Conservation (phyloP, 1,140 invertebrate genomes). For the Branchinecta lynchi region DNA sequence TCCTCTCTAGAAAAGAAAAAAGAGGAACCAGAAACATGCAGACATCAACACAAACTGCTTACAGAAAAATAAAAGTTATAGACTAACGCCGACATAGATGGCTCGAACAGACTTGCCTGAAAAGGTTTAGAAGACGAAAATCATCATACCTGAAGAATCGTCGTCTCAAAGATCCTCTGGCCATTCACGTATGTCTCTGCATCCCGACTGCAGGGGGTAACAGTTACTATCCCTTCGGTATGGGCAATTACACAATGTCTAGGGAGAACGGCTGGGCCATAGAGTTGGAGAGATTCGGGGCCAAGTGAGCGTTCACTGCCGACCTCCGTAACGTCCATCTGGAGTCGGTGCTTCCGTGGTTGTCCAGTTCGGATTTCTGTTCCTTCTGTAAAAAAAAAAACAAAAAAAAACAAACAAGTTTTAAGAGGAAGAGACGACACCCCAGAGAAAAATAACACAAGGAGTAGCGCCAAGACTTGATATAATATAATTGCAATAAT, state of each 20-base stretch:
- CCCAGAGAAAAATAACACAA: too few relatives aligned
- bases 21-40: too few relatives aligned
- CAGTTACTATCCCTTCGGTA: slow-evolving; percentile 74
- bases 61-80: too few relatives aligned
- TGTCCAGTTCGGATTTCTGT: slow-evolving; percentile 40
- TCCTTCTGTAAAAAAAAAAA: slow-evolving; percentile 40
- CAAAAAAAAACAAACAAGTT: too few relatives aligned
- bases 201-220: slow-evolving; percentile 81
- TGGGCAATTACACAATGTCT: slow-evolving; percentile 84
- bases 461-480: too few relatives aligned
- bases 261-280: slow-evolving; percentile 66
- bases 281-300: slow-evolving; percentile 34
- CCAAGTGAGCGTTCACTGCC: slow-evolving; percentile 43
- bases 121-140: not conserved
- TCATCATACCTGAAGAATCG: slow-evolving; percentile 53
- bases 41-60: too few relatives aligned
- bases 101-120: not conserved
- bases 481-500: too few relatives aligned
- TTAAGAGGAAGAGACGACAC: too few relatives aligned
- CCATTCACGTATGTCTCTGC: slow-evolving; percentile 87
- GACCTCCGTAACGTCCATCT: slow-evolving; percentile 54
- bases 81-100: not conserved
- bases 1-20: too few relatives aligned
- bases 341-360: slow-evolving; percentile 40
- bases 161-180: slow-evolving; percentile 77